Conservation (phyloP, 2,888 invertebrate species). For the Ecdyonurus torrentis region DNA sequence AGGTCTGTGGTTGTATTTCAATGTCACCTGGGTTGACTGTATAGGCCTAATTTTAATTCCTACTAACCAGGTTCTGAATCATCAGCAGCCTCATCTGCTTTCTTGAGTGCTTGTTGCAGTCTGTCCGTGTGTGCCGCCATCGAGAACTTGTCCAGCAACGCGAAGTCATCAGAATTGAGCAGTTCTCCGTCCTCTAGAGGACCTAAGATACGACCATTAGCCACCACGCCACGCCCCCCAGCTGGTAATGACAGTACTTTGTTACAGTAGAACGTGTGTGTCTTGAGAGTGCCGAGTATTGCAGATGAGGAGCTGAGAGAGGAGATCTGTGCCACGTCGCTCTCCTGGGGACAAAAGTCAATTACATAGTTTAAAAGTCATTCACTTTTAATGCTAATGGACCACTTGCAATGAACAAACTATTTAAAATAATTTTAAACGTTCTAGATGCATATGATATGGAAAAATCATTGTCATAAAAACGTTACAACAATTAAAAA, state of each 20-base stretch:
- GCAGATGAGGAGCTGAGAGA: neutral
- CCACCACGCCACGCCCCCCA: slow-evolving; percentile 54
- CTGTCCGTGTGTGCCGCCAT: slow-evolving; percentile 18
- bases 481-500: too few species aligned
- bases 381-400: neutral
- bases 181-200: slow-evolving; percentile 56
- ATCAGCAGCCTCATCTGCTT: slow-evolving; percentile 29
- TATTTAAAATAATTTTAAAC: too few species aligned
- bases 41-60: too few species aligned
- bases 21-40: too few species aligned
- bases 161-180: slow-evolving; percentile 77
- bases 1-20: too few species aligned
- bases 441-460: too few species aligned
- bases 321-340: neutral
- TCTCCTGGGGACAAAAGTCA: too few species aligned
- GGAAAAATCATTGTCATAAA: too few species aligned
- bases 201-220: slow-evolving; percentile 80
- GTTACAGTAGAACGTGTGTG: slow-evolving; percentile 45
- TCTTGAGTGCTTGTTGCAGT: slow-evolving; percentile 42
- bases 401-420: too few species aligned
- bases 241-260: slow-evolving; percentile 49
- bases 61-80: slow-evolving; percentile 6
- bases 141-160: slow-evolving; percentile 57
- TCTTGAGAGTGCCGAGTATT: slow-evolving; percentile 18
- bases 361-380: neutral